Evolutionary conservation across 2,797 vertebrate genomes (phyloP), one percentile per base, ranked within the genome.

Genomic region (Calcarius lapponicus): DNA sequence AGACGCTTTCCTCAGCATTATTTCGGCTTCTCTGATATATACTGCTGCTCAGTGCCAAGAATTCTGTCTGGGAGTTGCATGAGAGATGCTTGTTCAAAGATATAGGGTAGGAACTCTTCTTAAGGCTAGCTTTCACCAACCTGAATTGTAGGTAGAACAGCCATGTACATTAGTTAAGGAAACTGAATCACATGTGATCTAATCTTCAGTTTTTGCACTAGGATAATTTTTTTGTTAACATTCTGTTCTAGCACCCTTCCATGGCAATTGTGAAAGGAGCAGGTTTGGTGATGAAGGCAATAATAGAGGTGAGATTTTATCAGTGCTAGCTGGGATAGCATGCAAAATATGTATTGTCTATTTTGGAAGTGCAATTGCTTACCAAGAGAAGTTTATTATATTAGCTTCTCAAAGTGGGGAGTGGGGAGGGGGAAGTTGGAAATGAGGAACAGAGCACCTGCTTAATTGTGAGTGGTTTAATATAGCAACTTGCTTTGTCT

Each of bases 221-320:
- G 10, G 3, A 9, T 94, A 69, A 91, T 67, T 64, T 56, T 74
- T 80, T 92, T 86, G 29, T 71, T 45, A 34, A 61, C 4, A 0
- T 90, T 45, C 83, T 80, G n/a, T 97, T 96, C 54, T 93, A 99
- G 99, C 99, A 99, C 96, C 99, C 99, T 76, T 99, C 99, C 40
- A 99, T 99, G 99, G 99, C 99, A 40, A 99, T 99, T 95, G 98
- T 99, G 83, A 99, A 99, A 96, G 99, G 99, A 97, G 99, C 99
- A 40, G 99, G 99, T 58, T 98, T 99, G 93, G 99, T 99, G 93
- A 99, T 99, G 99, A 99, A 99, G 97, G 99, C 99, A 93, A 99
- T 99, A 94, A 99, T 99, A 97, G 99, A 99, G 99, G 99, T 99
- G 96, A 98, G 97, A 80, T 50, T 93, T 83, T 47, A 56, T 66